Base-by-base conservation (phyloP, 1,140 invertebrate species). In the Drosophila erecta region DNA sequence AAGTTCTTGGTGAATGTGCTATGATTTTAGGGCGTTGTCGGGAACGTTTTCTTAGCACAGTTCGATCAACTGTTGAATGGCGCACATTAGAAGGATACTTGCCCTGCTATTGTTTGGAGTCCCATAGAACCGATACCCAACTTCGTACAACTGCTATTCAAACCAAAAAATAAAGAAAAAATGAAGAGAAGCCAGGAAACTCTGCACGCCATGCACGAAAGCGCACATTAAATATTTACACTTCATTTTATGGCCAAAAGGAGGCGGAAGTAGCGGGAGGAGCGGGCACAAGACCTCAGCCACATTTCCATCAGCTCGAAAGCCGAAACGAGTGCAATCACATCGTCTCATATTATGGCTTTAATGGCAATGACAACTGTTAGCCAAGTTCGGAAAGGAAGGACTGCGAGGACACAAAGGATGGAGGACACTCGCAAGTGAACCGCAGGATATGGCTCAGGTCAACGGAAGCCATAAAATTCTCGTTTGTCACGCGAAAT, bases 391-490 rank as follows among this genome's bases (percentile, higher is more conserved):
- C 69, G 59, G 66, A 49, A 43, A 35, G 20, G 50, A 59, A 61
- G 57, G 57, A 61, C 69, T 41, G 69, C 47, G 51, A 37, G 50
- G 33, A 65, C 44, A 79, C 76, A 79, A 71, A 74, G 59, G 61
- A 53, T 56, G 67, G 61, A 70, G 66, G 51, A 69, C 51, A 40
- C 58, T 60, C 56, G 60, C 81, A 76, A 83, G 76, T 71, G 79
- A 86, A 86, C 83, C 83, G 78, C 86, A 90, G 87, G 87, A 90
- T 90, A 90, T 89, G 81, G 84, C 84, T 73, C 90, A 91, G 90
- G 90, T 91, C 90, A 91, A 91, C 90, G 89, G 90, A 91, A 91
- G 89, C 89, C 90, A 91, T 91, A 91, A 91, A 91, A 91, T 90
- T 76, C 90, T 91, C 90, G 90, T 91, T 91, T 91, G 90, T 91